phyloP scores from a whole-genome alignment of 2,888 invertebrate species.

The Dryobota labecula region DNA sequence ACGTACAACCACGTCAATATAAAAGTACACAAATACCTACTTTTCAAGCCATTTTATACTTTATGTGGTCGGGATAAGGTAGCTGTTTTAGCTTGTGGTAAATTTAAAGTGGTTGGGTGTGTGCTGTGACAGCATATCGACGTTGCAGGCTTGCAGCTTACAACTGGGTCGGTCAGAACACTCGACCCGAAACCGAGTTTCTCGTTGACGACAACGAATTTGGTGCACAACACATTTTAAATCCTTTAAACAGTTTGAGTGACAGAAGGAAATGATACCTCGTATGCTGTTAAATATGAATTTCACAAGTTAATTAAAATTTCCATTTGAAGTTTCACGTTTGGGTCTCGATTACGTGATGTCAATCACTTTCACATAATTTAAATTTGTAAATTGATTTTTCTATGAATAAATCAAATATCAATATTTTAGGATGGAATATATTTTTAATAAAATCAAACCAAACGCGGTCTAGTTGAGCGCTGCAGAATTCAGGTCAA shows the following conservation, averaged over 20 bases:
- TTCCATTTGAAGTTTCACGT: constrained; percentile 40
- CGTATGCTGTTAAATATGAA: constrained; percentile 42
- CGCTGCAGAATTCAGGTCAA: constrained; percentile 40
- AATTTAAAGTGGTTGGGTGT: constrained; percentile 63
- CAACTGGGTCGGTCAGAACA: constrained; percentile 83
- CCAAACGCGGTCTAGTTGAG: constrained; percentile 32
- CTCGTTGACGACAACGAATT: constrained; percentile 72
- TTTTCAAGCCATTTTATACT: constrained; percentile 68
- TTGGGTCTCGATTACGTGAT: constrained; percentile 28
- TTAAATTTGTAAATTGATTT: constrained; percentile 39
- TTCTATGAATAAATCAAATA: constrained; percentile 14
- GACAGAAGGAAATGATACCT: constrained; percentile 64
- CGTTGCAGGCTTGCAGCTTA: constrained; percentile 70
- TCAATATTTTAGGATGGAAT: constrained; percentile 22
- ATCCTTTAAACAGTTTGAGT: constrained; percentile 62
- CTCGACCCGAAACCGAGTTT: constrained; percentile 80
- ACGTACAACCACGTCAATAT: constrained; percentile 68
- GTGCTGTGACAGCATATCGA: constrained; percentile 81
- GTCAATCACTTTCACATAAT: constrained; percentile 34
- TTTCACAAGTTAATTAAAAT: constrained; percentile 58
- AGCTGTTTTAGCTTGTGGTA: constrained; percentile 59
- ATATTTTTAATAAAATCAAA: constrained; percentile 19
- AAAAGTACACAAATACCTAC: constrained; percentile 63
- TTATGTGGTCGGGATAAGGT: constrained; percentile 67
- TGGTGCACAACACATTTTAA: constrained; percentile 68